Base-by-base conservation (phyloP, 2,888 invertebrate genomes). In the Eurytoma californica region DNA sequence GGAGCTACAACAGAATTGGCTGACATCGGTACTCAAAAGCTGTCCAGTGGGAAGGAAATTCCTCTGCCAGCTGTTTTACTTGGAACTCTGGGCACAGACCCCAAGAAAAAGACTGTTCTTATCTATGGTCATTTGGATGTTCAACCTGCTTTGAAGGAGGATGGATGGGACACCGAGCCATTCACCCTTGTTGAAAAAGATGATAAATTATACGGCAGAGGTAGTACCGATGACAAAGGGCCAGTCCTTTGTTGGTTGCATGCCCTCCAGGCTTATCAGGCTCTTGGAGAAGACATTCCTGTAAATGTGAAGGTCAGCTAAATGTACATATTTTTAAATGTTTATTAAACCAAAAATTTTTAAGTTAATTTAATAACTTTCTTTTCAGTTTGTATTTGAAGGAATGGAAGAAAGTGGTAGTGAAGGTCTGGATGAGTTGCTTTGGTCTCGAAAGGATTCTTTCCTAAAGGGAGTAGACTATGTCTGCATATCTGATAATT, bases 361-460 rank as follows among this genome's bases (percentile, higher is more conserved):
- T 18, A 65, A 24, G 9, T 74, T 12, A 58, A 30, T 67, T 30
- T 51, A 2, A 51, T 60, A 16, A 30, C n/a, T 39, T 55, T 51
- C 77, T 65, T 84, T 88, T 60, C 86, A 94, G 93, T 98, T 99
- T 90, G 93, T 97, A 16, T 96, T 99, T 89, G 99, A 99, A 92
- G 98, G 97, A 75, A 99, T 99, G 99, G 99, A 99, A 91, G 99
- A 99, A 90, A 96, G 95, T 80, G 98, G 98, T 7, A 98, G 98
- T 80, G 96, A 96, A 88, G 99, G 99, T n/a, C 92, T 99, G 30
- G 97, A 98, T 89, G 96, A 95, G 0, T 91, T 98, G 13, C 92
- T 99, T 0, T 91, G 92, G 84, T 89, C 92, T 0, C 92, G 93
- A 83, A 95, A 95, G 87, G 94, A 95, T 84, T 93, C 93, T 39